Evolutionary conservation across 2,797 vertebrate genomes (phyloP).

Genomic region (Periparus ater): DNA sequence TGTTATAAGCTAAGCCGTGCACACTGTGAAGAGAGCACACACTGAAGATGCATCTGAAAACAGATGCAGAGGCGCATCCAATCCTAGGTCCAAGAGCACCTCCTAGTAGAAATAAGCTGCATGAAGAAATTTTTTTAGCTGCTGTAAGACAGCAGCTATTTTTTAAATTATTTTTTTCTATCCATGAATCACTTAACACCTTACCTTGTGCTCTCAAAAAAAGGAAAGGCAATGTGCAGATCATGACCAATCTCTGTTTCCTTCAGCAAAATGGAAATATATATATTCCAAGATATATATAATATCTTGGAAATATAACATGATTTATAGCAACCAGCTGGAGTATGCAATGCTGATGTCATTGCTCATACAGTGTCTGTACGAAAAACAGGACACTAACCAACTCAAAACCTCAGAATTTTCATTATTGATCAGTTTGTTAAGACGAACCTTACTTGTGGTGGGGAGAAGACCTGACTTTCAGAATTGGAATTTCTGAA

Average conservation of each 20-base stretch:
- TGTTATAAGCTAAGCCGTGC: background rate
- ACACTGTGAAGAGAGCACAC: background rate
- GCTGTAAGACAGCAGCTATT: background rate
- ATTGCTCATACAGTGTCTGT: background rate
- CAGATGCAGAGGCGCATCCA: background rate
- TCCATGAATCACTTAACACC: background rate
- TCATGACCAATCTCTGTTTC: background rate
- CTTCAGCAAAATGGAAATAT: background rate
- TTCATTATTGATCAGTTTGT: background rate
- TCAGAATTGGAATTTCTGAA: background rate
- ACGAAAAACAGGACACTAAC: background rate
- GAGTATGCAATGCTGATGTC: background rate
- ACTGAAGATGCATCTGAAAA: background rate
- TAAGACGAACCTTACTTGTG: background rate
- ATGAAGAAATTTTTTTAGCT: background rate
- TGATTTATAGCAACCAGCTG: background rate
- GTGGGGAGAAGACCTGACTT: background rate
- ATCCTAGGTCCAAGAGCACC: background rate
- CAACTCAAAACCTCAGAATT: background rate
- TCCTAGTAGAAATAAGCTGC: background rate
- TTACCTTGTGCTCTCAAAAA: background rate
- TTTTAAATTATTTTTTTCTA: background rate
- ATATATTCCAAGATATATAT: too few relatives aligned
- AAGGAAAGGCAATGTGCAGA: background rate
- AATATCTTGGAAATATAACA: background rate